phyloP scores from a whole-genome alignment of 2,888 invertebrate species.

The Onchidella celtica region DNA sequence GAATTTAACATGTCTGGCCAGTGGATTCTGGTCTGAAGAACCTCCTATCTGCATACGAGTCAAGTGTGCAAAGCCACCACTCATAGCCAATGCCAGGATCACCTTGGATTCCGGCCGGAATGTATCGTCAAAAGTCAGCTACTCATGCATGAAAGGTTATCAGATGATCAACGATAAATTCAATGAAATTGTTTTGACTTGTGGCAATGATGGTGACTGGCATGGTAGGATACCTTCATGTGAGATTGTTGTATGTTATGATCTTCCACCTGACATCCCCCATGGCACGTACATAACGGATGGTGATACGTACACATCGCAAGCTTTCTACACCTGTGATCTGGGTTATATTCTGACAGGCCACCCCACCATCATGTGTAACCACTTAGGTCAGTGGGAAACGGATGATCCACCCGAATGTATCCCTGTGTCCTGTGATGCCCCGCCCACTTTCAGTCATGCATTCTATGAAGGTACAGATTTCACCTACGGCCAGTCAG shows the following conservation, averaged over 20 bases:
- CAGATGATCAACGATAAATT: slow-evolving; percentile 24
- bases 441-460: not conserved
- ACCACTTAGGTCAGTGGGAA: slow-evolving; percentile 46
- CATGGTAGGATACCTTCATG: slow-evolving; percentile 61
- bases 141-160: slow-evolving; percentile 40
- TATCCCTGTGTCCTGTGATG: slow-evolving; percentile 51
- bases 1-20: slow-evolving; percentile 84
- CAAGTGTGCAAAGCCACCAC: slow-evolving; percentile 33
- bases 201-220: slow-evolving; percentile 62
- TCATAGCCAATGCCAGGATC: slow-evolving; percentile 26
- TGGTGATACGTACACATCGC: slow-evolving; percentile 33
- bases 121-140: slow-evolving; percentile 21
- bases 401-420: slow-evolving; percentile 31
- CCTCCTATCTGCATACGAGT: slow-evolving; percentile 66
- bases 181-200: slow-evolving; percentile 48
- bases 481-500: slow-evolving; percentile 61
- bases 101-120: slow-evolving; percentile 19
- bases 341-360: slow-evolving; percentile 40
- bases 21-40: slow-evolving; percentile 70
- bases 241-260: slow-evolving; percentile 57
- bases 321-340: slow-evolving; percentile 46
- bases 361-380: slow-evolving; percentile 15
- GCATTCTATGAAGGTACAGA: slow-evolving; percentile 52
- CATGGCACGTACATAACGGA: not conserved
- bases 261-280: slow-evolving; percentile 25